A percentile compares a stretch with the other conserved stretches of the same genome.
phyloP scores from a whole-genome alignment of 2,888 invertebrate species.

The Onthophagus sagittarius region DNA sequence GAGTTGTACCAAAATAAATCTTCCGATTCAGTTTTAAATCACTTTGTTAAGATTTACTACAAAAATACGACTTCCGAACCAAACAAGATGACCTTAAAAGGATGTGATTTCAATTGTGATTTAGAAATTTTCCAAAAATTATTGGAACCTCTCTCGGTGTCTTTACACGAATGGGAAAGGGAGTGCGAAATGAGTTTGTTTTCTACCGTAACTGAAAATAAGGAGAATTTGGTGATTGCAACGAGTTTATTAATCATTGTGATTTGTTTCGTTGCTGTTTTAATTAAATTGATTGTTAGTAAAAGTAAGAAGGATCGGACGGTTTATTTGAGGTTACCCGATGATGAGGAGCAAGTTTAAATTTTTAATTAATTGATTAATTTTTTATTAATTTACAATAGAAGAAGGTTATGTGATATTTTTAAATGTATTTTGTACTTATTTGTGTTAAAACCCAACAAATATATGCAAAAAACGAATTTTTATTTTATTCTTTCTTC shows the following conservation, averaged over 20 bases:
- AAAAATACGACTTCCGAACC: constrained; percentile 62
- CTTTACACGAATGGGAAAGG: background rate
- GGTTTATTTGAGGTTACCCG: constrained; percentile 31
- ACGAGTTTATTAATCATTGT: constrained; percentile 8
- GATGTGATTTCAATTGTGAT: constrained; percentile 60
- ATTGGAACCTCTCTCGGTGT: background rate
- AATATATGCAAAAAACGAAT: too few species aligned
- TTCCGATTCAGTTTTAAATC: constrained; percentile 30
- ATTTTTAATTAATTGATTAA: background rate
- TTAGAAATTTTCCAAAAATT: background rate
- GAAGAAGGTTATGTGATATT: too few species aligned
- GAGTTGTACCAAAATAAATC: constrained; percentile 57
- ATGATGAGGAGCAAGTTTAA: constrained; percentile 30
- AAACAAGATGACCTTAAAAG: constrained; percentile 56
- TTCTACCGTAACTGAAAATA: constrained; percentile 1
- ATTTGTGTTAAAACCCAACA: too few species aligned
- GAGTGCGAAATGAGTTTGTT: background rate
- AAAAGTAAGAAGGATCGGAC: constrained; percentile 14
- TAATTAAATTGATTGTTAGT: constrained; percentile 13
- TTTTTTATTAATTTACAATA: too few species aligned
- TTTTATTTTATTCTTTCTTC: too few species aligned
- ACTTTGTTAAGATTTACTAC: constrained; percentile 53
- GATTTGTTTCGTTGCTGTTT: constrained; percentile 14
- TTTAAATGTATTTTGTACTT: too few species aligned
- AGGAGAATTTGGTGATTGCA: constrained; percentile 8